These are phyloP conservation scores for Bedellia somnulentella DNA, from an alignment of 2,888 invertebrate genomes.

Conservation along the genomic window DNA sequence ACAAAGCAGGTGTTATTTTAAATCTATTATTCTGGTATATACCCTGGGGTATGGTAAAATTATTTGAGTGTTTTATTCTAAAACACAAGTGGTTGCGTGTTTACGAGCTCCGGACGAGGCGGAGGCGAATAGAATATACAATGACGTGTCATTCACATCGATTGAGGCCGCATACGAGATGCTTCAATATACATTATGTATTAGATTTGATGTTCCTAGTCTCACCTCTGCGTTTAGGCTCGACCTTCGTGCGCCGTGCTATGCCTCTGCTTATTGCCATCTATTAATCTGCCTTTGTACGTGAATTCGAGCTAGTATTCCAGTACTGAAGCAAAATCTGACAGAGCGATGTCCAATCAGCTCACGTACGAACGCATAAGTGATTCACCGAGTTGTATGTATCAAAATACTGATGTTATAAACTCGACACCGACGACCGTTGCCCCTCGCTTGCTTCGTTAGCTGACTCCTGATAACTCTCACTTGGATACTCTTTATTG, in stretches of 20 bases:
- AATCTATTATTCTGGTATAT: not conserved
- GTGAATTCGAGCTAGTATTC: no score
- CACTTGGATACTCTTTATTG: no score
- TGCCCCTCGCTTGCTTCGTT: conserved; percentile 17
- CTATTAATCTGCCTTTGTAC: no score
- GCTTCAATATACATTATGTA: conserved; percentile 43
- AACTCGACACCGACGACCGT: conserved; percentile 20
- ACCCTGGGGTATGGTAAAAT: conserved; percentile 12
- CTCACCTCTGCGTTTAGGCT: conserved; percentile 17
- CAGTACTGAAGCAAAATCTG: no score
- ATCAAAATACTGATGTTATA: no score
- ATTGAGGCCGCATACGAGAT: conserved; percentile 52
- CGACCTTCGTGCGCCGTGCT: conserved; percentile 18
- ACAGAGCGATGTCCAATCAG: no score
- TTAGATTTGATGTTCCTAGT: conserved; percentile 31
- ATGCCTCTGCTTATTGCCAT: not conserved
- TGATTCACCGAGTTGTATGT: no score
- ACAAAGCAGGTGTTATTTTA: no score
- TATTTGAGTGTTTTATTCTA: conserved; percentile 32
- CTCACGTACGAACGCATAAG: no score
- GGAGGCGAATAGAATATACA: conserved; percentile 52
- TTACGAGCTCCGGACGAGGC: conserved; percentile 45
- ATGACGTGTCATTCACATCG: conserved; percentile 54
- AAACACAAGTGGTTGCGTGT: conserved; percentile 48
- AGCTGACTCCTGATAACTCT: no score